These are phyloP conservation scores for Paradoxurus hermaphroditus DNA, from an alignment of 2,113 vertebrate genomes.

Conservation along the genomic window DNA sequence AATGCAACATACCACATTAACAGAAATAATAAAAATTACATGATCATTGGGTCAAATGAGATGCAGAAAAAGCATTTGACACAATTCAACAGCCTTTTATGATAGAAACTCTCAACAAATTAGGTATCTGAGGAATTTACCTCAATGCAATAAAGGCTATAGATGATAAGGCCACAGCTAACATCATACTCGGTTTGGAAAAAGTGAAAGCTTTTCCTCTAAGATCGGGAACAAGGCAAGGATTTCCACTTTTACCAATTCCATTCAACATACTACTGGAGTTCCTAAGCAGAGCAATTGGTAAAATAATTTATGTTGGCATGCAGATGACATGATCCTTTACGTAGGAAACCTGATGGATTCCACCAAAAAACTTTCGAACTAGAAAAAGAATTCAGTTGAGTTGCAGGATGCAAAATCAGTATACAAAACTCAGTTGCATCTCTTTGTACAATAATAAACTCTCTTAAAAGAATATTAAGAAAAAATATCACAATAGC, in stretches of 20 bases:
- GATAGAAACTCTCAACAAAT: background rate
- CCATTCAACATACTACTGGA: background rate
- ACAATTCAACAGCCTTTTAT: background rate
- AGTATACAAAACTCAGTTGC: background rate
- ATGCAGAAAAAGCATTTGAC: background rate
- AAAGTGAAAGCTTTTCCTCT: background rate
- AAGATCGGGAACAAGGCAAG: background rate
- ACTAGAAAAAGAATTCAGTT: background rate
- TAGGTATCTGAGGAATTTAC: background rate
- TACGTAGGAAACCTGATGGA: background rate
- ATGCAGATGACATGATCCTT: background rate
- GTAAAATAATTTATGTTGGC: background rate
- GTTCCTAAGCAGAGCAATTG: background rate
- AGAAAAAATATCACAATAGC: background rate
- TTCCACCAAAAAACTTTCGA: background rate
- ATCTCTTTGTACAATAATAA: background rate
- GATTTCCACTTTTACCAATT: background rate
- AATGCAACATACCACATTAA: background rate
- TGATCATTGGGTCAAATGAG: background rate
- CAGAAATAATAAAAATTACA: background rate
- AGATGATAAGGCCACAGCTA: background rate
- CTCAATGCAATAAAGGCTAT: background rate
- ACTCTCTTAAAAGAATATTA: background rate
- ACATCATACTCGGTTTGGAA: background rate
- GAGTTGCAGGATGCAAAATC: background rate